Conservation (phyloP, 1,140 invertebrate genomes). For the Papilio aristodemus region DNA sequence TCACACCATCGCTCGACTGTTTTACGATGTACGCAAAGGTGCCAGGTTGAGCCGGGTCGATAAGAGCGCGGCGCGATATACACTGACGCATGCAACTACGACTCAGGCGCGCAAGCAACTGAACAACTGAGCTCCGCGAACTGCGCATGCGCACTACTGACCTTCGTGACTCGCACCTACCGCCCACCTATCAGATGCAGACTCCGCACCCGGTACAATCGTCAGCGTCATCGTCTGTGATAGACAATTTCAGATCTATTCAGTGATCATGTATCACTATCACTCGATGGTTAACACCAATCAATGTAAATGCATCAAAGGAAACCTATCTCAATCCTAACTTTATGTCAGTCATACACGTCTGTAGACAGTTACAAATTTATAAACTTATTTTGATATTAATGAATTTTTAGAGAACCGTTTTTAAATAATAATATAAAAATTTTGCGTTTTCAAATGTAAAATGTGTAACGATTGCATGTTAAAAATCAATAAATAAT, state of each 20-base stretch:
- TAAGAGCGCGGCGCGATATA: neutral
- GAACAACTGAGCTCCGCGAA: slow-evolving; percentile 48
- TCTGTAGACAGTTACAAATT: too few species aligned
- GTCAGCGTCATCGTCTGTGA: slow-evolving; percentile 2
- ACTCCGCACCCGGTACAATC: neutral
- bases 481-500: too few species aligned
- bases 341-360: too few species aligned
- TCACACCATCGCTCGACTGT: neutral
- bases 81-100: slow-evolving; percentile 42
- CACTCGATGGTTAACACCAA: too few species aligned
- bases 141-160: slow-evolving; percentile 44
- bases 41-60: slow-evolving; percentile 14
- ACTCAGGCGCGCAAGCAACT: slow-evolving; percentile 45
- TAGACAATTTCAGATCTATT: neutral
- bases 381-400: too few species aligned
- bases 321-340: too few species aligned
- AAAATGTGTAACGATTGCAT: too few species aligned
- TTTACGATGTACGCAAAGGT: slow-evolving; percentile 26
- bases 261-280: too few species aligned
- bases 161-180: slow-evolving; percentile 39
- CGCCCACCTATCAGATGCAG: slow-evolving; percentile 27
- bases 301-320: too few species aligned
- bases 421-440: too few species aligned
- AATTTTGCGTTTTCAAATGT: too few species aligned
- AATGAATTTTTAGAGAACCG: too few species aligned